Conservation (phyloP, 2,888 invertebrate genomes). For the Phytoseiulus persimilis region DNA sequence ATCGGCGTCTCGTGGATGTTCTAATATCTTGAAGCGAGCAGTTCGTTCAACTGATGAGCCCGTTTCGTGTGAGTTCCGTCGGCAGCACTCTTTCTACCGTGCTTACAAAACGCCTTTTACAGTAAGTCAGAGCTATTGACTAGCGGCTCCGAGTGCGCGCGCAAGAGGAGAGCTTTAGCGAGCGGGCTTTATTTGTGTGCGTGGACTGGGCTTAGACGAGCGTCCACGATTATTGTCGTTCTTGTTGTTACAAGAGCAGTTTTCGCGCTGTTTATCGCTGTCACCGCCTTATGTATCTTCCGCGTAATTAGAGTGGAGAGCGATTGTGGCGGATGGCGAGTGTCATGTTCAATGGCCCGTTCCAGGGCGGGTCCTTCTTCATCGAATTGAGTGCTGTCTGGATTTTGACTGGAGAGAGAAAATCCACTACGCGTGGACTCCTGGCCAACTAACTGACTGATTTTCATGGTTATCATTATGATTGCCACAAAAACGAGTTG, state of each 20-base stretch:
- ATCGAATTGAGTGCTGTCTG: not conserved
- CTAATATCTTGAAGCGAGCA: not conserved
- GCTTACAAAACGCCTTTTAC: not conserved
- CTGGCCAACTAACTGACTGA: not conserved
- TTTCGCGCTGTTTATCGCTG: not conserved
- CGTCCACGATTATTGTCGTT: not conserved
- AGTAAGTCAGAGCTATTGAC: not conserved
- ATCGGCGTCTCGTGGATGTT: too few relatives aligned
- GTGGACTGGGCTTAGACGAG: too few relatives aligned
- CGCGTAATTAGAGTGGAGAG: not conserved
- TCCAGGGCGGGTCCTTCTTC: not conserved
- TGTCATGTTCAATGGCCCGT: not conserved
- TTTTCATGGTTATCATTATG: not conserved
- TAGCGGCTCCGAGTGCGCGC: too few relatives aligned
- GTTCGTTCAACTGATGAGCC: not conserved
- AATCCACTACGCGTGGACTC: not conserved
- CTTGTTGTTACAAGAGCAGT: not conserved
- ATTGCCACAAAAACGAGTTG: not conserved
- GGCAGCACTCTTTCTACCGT: not conserved
- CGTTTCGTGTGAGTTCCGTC: not conserved
- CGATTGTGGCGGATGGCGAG: not conserved
- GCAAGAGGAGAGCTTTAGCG: not conserved
- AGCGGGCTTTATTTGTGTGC: not conserved
- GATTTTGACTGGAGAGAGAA: not conserved
- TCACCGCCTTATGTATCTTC: not conserved